These are phyloP conservation scores for Megathymus violae DNA, from an alignment of 1,140 invertebrate genomes.

Conservation along the genomic window DNA sequence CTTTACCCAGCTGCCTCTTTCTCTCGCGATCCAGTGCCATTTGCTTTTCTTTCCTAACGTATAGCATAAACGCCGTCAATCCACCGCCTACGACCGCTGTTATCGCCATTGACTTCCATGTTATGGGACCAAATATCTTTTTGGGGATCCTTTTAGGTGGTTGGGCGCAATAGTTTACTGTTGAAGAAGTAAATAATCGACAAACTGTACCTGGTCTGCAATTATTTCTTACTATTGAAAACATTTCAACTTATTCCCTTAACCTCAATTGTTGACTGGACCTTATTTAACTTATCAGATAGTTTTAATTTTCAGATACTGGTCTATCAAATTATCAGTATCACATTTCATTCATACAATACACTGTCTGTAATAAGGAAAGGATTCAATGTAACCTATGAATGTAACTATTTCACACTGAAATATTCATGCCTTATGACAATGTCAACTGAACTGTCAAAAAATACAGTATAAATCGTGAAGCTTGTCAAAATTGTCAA, in stretches of 20 bases:
- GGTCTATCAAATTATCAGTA: constrained; percentile 12
- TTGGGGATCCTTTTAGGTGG: constrained; percentile 62
- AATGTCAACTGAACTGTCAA: too few relatives aligned
- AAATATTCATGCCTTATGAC: too few relatives aligned
- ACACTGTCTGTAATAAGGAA: too few relatives aligned
- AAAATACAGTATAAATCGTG: too few relatives aligned
- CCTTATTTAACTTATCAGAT: constrained; percentile 32
- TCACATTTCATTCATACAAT: constrained; percentile 15
- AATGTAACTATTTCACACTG: too few relatives aligned
- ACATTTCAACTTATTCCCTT: constrained; percentile 56
- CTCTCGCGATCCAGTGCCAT: constrained; percentile 89
- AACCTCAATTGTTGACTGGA: too few relatives aligned
- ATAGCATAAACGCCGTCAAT: constrained; percentile 89
- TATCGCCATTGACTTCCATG: constrained; percentile 89
- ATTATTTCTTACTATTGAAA: constrained; percentile 59
- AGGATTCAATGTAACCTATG: too few relatives aligned
- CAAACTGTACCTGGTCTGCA: constrained; percentile 32
- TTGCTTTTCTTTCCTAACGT: constrained; percentile 91
- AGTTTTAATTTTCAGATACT: constrained; percentile 4
- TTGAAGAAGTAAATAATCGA: constrained; percentile 60
- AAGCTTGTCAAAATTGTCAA: too few relatives aligned
- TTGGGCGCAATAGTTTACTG: constrained; percentile 55
- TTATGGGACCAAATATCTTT: constrained; percentile 85
- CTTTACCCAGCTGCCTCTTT: constrained; percentile 93
- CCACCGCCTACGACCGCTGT: constrained; percentile 86